A percentile compares a stretch with the other conserved stretches of the same genome.
Conservation (phyloP, 2,113 vertebrate species). For the Pelodiscus sinensis region DNA sequence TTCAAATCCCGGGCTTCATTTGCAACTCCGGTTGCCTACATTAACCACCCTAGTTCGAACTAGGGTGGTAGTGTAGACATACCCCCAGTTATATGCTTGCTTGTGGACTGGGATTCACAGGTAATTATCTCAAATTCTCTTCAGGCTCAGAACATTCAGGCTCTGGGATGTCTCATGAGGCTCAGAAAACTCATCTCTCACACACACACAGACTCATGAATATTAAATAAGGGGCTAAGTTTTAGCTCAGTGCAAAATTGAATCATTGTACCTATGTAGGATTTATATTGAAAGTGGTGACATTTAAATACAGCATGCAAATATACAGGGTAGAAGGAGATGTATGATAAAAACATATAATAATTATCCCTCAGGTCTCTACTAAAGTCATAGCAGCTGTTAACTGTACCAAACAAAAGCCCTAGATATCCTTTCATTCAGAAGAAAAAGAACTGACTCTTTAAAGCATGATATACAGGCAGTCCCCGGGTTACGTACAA, state of each 20-base stretch:
- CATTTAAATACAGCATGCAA: neutral
- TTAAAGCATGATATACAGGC: neutral
- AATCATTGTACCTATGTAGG: neutral
- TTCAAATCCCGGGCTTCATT: too few species aligned
- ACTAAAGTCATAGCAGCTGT: neutral
- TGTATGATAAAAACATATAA: neutral
- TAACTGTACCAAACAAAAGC: neutral
- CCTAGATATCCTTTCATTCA: neutral
- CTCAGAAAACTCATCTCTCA: neutral
- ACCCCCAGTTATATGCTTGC: too few species aligned
- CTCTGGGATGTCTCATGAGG: neutral
- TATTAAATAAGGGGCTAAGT: neutral
- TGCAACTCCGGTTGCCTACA: too few species aligned
- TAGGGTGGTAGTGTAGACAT: too few species aligned
- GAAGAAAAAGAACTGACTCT: neutral
- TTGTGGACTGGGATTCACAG: neutral
- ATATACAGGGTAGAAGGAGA: neutral
- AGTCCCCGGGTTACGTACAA: too few species aligned
- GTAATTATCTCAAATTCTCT: too few species aligned
- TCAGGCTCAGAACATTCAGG: neutral
- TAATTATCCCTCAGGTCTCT: neutral
- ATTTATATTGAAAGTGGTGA: neutral
- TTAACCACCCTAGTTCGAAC: too few species aligned
- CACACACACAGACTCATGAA: neutral
- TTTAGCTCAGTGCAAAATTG: neutral